phyloP scores from a whole-genome alignment of 1,140 invertebrate species.

The Oreohelix idahoensis region DNA sequence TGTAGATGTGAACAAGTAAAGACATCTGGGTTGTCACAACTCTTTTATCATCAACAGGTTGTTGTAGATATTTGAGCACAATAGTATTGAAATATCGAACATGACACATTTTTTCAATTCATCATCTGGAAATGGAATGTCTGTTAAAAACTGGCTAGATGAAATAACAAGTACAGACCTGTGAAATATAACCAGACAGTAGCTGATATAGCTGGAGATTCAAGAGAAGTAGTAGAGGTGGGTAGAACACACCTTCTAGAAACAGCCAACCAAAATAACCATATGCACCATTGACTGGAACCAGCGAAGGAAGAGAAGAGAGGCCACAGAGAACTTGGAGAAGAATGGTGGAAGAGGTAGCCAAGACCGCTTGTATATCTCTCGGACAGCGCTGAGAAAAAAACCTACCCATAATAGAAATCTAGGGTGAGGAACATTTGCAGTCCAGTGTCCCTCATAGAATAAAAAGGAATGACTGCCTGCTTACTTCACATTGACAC shows the following conservation, averaged over 20 bases:
- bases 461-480: too few relatives aligned
- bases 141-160: not conserved
- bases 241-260: not conserved
- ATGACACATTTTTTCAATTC: not conserved
- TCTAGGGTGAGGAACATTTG: too few relatives aligned
- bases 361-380: too few relatives aligned
- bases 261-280: too few relatives aligned
- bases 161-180: not conserved
- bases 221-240: not conserved
- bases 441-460: too few relatives aligned
- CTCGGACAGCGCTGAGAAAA: too few relatives aligned
- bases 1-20: not conserved
- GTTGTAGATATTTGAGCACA: not conserved
- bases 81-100: not conserved
- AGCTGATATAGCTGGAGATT: not conserved
- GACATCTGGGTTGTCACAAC: not conserved
- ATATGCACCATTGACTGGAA: too few relatives aligned
- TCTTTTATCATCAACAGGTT: not conserved
- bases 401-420: too few relatives aligned
- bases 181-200: not conserved
- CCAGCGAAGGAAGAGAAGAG: too few relatives aligned
- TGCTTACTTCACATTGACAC: too few relatives aligned
- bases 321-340: too few relatives aligned
- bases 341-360: too few relatives aligned
- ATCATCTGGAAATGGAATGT: not conserved